Evolutionary conservation across 2,113 vertebrate genomes (phyloP), one percentile per base, ranked within the genome.

Genomic region (Podiceps cristatus): DNA sequence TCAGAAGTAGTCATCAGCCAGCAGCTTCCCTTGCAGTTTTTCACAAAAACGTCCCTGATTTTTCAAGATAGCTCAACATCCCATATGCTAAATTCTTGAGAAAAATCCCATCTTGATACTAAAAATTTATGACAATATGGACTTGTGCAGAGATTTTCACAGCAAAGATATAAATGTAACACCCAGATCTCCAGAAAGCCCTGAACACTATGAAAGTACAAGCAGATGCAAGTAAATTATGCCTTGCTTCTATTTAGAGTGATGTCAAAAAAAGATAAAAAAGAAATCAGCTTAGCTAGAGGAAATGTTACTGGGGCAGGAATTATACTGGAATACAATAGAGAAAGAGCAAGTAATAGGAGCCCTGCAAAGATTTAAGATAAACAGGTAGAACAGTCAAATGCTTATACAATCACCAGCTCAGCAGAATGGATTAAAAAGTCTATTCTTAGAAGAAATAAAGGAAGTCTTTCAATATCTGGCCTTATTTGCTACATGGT

Each of bases 101-200:
- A 94, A 96, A 95, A 90, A 86, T 53, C 93, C 90, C 77, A 85
- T 91, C 86, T 86, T 62, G 49, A 95, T 91, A 86, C 91, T 95
- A 87, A 88, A 90, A 91, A 96, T 93, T 95, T 93, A 93, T 95
- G 94, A 86, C 93, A 97, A 93, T 95, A 95, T 94, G 95, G 91
- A 82, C 64, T 49, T 87, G 62, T 64, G 69, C 88, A 75, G 53
- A 95, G 31, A 72, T 91, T 96, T 92, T 93, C 42, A 11, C 74
- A 91, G 69, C n/a, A 55, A 64, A 94, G 96, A 78, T 90, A 91
- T 60, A 96, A 88, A 93, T 91, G 35, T 84, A 96, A 91, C 80
- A 97, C 28, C 35, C 89, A 86, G 75, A 90, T 86, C 84, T 95
- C 72, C 91, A 75, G 47, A 94, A 88, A 96, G 68, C 68, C 69